phyloP scores from a whole-genome alignment of 2,797 vertebrate species.

The Arnoldichthys spilopterus region DNA sequence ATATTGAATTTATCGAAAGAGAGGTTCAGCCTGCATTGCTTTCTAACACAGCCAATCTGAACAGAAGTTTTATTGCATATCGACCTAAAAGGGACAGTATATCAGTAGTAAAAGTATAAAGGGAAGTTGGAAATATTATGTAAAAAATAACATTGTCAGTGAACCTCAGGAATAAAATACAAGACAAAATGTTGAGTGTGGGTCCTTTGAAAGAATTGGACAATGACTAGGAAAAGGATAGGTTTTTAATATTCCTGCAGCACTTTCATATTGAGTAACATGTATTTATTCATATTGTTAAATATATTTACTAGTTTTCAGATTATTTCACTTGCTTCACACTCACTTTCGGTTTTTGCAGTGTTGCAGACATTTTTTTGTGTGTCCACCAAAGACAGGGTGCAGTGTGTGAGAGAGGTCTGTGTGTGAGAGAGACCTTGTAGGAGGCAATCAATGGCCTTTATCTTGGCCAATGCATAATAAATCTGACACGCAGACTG shows the following conservation, averaged over 20 bases:
- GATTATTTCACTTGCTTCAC: neutral
- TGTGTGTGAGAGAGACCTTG: slow-evolving; percentile 77
- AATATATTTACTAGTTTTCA: neutral
- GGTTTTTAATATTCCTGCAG: no score
- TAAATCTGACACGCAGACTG: slow-evolving; percentile 77
- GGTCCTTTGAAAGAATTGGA: no score
- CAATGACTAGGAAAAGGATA: no score
- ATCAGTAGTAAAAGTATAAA: neutral
- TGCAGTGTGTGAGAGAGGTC: slow-evolving; percentile 65
- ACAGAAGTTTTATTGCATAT: neutral
- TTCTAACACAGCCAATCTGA: no score
- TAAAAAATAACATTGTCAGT: no score
- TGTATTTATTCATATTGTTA: no score
- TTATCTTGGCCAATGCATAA: slow-evolving; percentile 80
- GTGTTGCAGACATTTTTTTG: slow-evolving; percentile 66
- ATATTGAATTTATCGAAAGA: neutral
- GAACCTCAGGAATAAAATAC: no score
- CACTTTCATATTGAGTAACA: no score
- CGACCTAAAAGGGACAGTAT: neutral
- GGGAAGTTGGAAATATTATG: neutral
- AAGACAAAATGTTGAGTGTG: no score
- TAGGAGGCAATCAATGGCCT: slow-evolving; percentile 80
- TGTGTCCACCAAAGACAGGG: slow-evolving; percentile 68
- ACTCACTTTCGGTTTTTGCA: slow-evolving; percentile 20
- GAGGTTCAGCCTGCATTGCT: no score